Percentiles rank a stretch among this genome's conserved stretches.
Evolutionary conservation across 1,140 invertebrate species (phyloP).

Genomic region (Lysiphlebus fabarum): DNA sequence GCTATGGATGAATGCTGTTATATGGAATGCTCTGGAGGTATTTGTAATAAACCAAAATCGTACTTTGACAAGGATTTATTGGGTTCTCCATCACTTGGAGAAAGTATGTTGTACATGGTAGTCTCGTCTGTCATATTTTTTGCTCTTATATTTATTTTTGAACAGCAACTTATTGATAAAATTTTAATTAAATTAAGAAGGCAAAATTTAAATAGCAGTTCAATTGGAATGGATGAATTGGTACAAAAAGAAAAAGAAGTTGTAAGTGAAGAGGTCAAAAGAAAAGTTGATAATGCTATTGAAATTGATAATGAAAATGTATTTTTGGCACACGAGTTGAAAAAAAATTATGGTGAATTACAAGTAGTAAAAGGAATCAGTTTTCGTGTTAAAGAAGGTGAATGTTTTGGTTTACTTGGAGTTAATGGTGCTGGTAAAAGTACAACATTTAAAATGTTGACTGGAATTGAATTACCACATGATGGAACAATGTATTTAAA

Average conservation of each 20-base stretch:
- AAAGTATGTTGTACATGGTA: conserved; percentile 38
- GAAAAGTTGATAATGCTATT: conserved; percentile 18
- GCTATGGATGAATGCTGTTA: conserved; percentile 35
- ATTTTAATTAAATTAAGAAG: conserved; percentile 31
- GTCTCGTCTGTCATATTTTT: conserved; percentile 44
- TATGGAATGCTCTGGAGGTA: conserved; percentile 13
- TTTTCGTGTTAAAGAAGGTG: conserved; percentile 69
- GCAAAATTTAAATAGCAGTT: conserved; percentile 21
- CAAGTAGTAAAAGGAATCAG: conserved; percentile 68
- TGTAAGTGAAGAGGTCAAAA: conserved; percentile 40
- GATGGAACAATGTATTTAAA: conserved; percentile 43
- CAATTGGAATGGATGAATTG: conserved; percentile 40
- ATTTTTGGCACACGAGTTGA: conserved; percentile 55
- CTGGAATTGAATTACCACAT: conserved; percentile 63
- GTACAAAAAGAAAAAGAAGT: conserved; percentile 45
- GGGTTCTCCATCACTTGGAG: conserved; percentile 37
- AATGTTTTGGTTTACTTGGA: conserved; percentile 82
- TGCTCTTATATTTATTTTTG: conserved; percentile 38
- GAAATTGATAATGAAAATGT: conserved; percentile 31
- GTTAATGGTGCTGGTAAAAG: conserved; percentile 86
- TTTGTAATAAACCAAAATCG: conserved; percentile 17
- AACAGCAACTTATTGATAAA: conserved; percentile 37
- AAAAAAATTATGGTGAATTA: conserved; percentile 64
- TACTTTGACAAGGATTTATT: conserved; percentile 12
- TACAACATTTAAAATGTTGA: conserved; percentile 82